Conservation (phyloP, 1,140 invertebrate species). For the Chymomyza costata region DNA sequence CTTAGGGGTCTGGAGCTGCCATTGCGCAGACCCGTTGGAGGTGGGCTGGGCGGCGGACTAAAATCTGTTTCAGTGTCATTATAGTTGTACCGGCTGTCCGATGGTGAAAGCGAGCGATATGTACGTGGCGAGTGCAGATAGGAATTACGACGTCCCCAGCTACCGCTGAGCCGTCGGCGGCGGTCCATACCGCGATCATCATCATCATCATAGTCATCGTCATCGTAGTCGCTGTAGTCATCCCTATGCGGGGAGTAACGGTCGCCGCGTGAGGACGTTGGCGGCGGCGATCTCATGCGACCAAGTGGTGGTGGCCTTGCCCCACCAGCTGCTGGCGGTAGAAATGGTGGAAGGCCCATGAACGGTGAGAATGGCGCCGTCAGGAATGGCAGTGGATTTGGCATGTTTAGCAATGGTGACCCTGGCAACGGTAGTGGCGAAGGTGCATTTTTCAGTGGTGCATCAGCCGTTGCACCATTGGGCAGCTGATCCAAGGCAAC, state of each 20-base stretch:
- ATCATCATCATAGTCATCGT: constrained; percentile 50
- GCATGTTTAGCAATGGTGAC: constrained; percentile 60
- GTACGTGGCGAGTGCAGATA: constrained; percentile 58
- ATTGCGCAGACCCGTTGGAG: constrained; percentile 26
- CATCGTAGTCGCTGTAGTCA: constrained; percentile 56
- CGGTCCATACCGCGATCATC: constrained; percentile 41
- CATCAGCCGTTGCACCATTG: constrained; percentile 37
- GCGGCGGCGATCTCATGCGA: constrained; percentile 80
- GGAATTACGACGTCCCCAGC: constrained; percentile 51
- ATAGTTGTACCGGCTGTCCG: constrained; percentile 71
- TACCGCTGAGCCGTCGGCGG: constrained; percentile 47
- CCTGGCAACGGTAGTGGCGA: constrained; percentile 74
- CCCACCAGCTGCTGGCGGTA: constrained; percentile 77
- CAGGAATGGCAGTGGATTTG: constrained; percentile 76
- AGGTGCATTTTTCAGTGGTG: constrained; percentile 41
- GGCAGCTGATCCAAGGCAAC: constrained; percentile 15
- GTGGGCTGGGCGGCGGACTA: constrained; percentile 66
- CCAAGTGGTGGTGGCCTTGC: constrained; percentile 80
- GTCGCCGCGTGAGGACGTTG: constrained; percentile 29
- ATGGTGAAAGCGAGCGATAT: constrained; percentile 68
- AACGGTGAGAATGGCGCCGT: constrained; percentile 76
- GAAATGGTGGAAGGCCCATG: constrained; percentile 75
- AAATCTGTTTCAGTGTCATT: constrained; percentile 74
- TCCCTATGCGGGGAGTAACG: constrained; percentile 34
- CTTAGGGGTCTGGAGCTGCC: constrained; percentile 45